These are phyloP conservation scores for Alcis repandata DNA, from an alignment of 2,888 invertebrate species.

Conservation along the genomic window DNA sequence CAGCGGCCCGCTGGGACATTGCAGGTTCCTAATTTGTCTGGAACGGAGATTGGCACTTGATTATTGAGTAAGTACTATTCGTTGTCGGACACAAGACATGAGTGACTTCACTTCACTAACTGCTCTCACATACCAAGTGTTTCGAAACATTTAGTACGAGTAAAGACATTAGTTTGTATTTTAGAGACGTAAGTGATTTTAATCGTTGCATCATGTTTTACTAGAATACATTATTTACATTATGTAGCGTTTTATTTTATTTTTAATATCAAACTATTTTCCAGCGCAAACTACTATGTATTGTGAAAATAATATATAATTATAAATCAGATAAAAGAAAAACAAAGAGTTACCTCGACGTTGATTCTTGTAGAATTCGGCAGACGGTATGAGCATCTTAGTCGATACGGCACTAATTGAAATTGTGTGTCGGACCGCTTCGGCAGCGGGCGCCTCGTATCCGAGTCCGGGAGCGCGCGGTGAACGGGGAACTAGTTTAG, in stretches of 20 bases:
- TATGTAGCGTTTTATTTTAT: too few species aligned
- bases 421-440: conserved; percentile 35
- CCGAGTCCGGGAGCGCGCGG: background rate
- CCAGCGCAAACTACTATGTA: too few species aligned
- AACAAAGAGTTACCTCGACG: background rate
- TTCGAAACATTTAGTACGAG: too few species aligned
- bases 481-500: background rate
- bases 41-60: conserved; percentile 36
- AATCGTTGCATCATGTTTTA: too few species aligned
- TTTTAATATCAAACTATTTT: too few species aligned
- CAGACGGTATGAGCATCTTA: conserved; percentile 5
- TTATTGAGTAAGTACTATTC: background rate
- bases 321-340: too few species aligned
- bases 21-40: conserved; percentile 33
- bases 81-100: background rate
- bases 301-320: too few species aligned
- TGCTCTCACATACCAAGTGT: too few species aligned
- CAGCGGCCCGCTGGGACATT: conserved; percentile 24
- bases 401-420: conserved; percentile 41
- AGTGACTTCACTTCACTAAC: background rate
- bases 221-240: too few species aligned
- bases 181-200: too few species aligned
- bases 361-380: too few species aligned
- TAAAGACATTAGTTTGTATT: too few species aligned
- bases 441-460: background rate